These are phyloP conservation scores for Aphis gossypii DNA, from an alignment of 1,140 invertebrate genomes.

Conservation along the genomic window DNA sequence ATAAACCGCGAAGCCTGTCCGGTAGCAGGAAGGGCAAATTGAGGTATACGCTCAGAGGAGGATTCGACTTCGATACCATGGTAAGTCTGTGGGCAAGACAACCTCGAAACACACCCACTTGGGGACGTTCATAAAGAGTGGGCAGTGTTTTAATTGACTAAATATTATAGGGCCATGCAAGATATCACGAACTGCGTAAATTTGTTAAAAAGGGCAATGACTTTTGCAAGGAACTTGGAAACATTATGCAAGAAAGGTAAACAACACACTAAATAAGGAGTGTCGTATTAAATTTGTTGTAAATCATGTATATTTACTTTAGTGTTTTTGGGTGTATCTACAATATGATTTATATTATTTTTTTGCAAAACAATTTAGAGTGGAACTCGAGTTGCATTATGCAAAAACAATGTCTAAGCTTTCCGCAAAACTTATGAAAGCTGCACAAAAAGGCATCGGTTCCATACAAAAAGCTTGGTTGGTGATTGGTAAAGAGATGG, in stretches of 20 bases:
- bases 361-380: slow-evolving; percentile 67
- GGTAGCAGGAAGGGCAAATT: slow-evolving; percentile 17
- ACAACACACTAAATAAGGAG: background rate
- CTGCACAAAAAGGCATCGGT: slow-evolving; percentile 76
- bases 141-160: background rate
- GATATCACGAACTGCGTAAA: slow-evolving; percentile 89
- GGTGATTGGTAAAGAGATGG: slow-evolving; percentile 87
- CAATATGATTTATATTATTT: slow-evolving; percentile 38
- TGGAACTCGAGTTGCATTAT: slow-evolving; percentile 88
- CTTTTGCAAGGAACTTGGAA: slow-evolving; percentile 89
- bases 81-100: slow-evolving; percentile 32
- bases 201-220: slow-evolving; percentile 93
- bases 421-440: slow-evolving; percentile 83
- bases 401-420: slow-evolving; percentile 89
- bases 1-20: slow-evolving; percentile 19
- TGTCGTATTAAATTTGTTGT: background rate
- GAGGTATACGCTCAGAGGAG: slow-evolving; percentile 45
- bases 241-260: slow-evolving; percentile 89
- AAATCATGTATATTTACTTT: background rate
- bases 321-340: background rate
- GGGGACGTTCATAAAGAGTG: background rate
- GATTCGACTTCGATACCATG: slow-evolving; percentile 53
- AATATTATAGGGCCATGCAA: slow-evolving; percentile 81
- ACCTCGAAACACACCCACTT: background rate
- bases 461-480: slow-evolving; percentile 89